A percentile compares a stretch with the other conserved stretches of the same genome.
Conservation (phyloP, 2,113 vertebrate species). For the Percina caprodes region DNA sequence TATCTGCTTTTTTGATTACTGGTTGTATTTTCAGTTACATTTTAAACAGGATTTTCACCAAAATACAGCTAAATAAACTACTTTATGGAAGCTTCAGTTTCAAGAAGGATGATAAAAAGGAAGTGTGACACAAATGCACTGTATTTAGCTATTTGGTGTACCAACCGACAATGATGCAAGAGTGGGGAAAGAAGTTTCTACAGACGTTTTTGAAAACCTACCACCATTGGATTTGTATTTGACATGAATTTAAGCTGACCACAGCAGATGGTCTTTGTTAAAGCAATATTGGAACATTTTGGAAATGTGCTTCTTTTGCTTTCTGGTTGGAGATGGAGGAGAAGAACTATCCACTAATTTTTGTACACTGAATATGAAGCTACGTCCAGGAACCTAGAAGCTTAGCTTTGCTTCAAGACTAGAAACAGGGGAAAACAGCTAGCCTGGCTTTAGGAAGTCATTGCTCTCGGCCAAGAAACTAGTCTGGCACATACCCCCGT, state of each 20-base stretch:
- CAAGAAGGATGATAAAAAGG: background rate
- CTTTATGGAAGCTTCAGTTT: background rate
- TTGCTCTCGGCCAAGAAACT: too few relatives aligned
- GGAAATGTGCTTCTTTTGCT: constrained; percentile 13
- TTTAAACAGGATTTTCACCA: background rate
- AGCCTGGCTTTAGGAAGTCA: too few relatives aligned
- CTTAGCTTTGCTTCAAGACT: background rate
- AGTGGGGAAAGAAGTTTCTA: background rate
- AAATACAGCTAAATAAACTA: background rate
- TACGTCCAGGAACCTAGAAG: background rate
- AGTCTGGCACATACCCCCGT: too few relatives aligned
- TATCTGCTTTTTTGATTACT: background rate
- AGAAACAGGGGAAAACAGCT: too few relatives aligned
- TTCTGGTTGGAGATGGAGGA: constrained; percentile 4
- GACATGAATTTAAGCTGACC: background rate
- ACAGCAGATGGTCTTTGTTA: constrained; percentile 7
- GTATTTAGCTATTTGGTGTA: background rate
- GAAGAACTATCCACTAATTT: background rate
- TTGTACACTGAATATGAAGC: constrained; percentile 1
- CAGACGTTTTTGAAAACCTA: background rate
- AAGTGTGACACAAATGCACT: background rate
- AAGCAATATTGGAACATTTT: background rate
- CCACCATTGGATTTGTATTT: background rate
- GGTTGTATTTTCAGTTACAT: background rate
- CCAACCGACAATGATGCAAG: background rate